These are phyloP conservation scores for Tauraco hartlaubi DNA, from an alignment of 2,797 vertebrate genomes.

Conservation along the genomic window DNA sequence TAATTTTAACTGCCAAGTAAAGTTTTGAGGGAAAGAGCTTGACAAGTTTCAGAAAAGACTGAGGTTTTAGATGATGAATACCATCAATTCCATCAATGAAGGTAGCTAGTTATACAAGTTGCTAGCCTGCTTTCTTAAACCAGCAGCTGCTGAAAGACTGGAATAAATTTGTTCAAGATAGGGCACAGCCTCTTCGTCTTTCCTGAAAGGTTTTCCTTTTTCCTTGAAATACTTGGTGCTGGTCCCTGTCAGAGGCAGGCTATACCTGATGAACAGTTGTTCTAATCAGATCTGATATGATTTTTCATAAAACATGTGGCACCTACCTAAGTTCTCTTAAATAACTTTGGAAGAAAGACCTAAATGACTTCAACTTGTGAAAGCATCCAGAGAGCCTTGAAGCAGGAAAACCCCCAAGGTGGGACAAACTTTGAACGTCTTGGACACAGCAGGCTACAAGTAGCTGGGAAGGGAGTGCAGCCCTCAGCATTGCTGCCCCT, in stretches of 20 bases:
- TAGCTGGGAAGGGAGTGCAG: neutral
- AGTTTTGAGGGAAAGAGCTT: neutral
- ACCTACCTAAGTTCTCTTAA: neutral
- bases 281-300: neutral
- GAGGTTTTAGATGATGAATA: neutral
- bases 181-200: neutral
- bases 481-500: neutral
- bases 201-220: neutral
- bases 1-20: neutral
- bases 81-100: neutral
- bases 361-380: neutral
- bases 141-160: neutral
- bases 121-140: neutral
- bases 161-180: neutral
- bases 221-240: neutral
- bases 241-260: neutral
- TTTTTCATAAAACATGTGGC: neutral
- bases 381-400: neutral
- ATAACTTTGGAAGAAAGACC: neutral
- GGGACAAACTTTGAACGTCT: neutral
- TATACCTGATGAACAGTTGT: neutral
- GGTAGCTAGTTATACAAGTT: neutral
- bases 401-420: neutral
- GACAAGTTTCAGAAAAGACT: neutral
- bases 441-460: neutral